Evolutionary conservation across 2,797 vertebrate genomes (phyloP).

Genomic region (Streptopelia turtur): DNA sequence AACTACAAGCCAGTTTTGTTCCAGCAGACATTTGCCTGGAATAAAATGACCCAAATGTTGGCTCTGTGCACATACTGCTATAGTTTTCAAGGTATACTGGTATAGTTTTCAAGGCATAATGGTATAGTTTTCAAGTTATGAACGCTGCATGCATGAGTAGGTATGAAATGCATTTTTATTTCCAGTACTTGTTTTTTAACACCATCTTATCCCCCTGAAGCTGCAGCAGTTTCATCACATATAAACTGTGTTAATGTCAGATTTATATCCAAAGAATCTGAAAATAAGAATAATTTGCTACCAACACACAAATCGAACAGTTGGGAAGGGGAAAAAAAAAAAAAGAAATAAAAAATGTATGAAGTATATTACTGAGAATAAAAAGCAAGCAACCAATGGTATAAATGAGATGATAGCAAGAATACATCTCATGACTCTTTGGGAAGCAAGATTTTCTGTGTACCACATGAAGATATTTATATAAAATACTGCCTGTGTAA

Average conservation of each 20-base stretch:
- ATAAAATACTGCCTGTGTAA: conserved; percentile 3
- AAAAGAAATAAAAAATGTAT: not conserved
- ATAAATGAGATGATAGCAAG: not conserved
- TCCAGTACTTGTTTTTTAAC: not conserved
- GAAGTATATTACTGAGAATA: not conserved
- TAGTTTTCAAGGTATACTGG: not conserved
- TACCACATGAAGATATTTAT: not conserved
- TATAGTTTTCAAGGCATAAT: not conserved
- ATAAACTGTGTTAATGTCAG: not conserved
- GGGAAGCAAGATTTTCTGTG: not conserved
- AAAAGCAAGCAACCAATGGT: not conserved
- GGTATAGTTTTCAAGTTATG: not conserved
- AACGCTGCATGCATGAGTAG: not conserved
- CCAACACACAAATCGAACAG: not conserved
- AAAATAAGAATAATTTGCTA: not conserved
- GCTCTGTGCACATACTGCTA: not conserved
- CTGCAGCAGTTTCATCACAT: not conserved
- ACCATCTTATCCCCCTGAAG: not conserved
- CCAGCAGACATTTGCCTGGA: not conserved
- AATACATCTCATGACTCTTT: not conserved
- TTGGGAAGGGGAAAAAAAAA: not conserved
- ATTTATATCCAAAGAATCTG: not conserved
- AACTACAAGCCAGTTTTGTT: not conserved
- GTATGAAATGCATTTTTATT: conserved; percentile 2
- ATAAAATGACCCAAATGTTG: not conserved